Conservation (phyloP, 2,113 vertebrate genomes). For the Phyllopteryx taeniolatus region DNA sequence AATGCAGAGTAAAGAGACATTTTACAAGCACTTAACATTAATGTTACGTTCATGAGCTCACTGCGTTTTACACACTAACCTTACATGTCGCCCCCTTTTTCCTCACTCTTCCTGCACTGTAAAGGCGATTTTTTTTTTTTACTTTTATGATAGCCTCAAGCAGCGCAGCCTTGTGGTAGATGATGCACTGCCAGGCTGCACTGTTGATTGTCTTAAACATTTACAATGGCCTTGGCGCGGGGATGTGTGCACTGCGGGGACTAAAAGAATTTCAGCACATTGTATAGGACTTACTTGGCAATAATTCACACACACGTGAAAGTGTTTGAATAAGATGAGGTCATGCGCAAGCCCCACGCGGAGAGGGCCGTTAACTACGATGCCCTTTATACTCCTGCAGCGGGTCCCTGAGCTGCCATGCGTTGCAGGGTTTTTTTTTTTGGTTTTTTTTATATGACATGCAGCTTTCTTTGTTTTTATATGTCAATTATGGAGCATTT, state of each 20-base stretch:
- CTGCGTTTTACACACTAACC: not conserved
- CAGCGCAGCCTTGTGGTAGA: not conserved
- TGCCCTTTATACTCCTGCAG: conserved; percentile 5
- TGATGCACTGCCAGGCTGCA: not conserved
- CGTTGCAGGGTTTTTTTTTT: not conserved
- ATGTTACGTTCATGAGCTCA: conserved; percentile 7
- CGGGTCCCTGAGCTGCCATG: not conserved
- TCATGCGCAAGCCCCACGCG: not conserved
- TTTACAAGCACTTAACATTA: conserved; percentile 6
- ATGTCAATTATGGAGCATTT: not conserved
- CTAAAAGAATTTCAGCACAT: not conserved
- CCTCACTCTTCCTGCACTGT: not conserved
- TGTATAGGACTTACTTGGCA: not conserved
- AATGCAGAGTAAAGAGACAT: not conserved
- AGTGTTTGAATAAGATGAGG: conserved; percentile 8
- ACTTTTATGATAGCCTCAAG: not conserved
- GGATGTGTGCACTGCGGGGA: not conserved
- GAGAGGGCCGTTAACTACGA: not conserved
- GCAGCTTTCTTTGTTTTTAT: not conserved
- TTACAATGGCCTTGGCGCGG: not conserved
- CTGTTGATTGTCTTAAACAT: conserved; percentile 1
- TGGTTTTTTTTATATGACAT: not conserved
- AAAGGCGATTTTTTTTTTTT: not conserved
- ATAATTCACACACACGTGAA: conserved; percentile 2
- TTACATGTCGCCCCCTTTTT: not conserved